Conservation (phyloP, 2,888 invertebrate species). For the Latrodectus elegans region DNA sequence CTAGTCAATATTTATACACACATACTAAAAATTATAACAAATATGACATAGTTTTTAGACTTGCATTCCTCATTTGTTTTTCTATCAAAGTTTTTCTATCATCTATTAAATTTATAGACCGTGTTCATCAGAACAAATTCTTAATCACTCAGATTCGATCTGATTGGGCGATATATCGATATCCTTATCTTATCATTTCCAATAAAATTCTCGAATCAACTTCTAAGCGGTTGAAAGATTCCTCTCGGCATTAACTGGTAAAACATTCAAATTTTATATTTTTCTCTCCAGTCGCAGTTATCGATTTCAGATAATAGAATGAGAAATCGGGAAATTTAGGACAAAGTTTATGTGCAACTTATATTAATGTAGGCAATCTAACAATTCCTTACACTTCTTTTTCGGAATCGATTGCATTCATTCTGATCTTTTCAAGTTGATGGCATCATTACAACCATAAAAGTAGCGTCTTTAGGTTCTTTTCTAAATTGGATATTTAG, state of each 20-base stretch:
- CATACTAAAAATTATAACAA: no score
- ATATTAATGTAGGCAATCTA: conserved; percentile 19
- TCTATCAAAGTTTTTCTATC: no score
- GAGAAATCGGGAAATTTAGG: conserved; percentile 46
- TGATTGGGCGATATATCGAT: conserved; percentile 7
- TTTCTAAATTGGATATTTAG: background rate
- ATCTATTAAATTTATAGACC: no score
- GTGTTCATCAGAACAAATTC: background rate
- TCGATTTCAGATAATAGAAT: conserved; percentile 25
- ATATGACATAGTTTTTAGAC: no score
- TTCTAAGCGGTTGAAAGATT: conserved; percentile 4
- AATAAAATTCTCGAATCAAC: conserved; percentile 12
- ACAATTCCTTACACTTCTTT: background rate
- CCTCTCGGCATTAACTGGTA: conserved; percentile 25
- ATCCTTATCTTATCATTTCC: conserved; percentile 17
- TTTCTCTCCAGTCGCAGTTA: conserved; percentile 4
- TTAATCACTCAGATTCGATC: background rate
- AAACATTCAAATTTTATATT: conserved; percentile 43
- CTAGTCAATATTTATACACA: no score
- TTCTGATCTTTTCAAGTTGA: background rate
- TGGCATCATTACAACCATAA: conserved; percentile 1
- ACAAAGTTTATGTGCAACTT: conserved; percentile 30
- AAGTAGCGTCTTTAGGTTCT: background rate
- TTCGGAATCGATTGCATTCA: background rate
- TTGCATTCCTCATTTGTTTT: no score